A percentile compares a stretch with the other conserved stretches of the same genome.
Conservation (phyloP, 2,113 vertebrate species). For the Labrus mixtus region DNA sequence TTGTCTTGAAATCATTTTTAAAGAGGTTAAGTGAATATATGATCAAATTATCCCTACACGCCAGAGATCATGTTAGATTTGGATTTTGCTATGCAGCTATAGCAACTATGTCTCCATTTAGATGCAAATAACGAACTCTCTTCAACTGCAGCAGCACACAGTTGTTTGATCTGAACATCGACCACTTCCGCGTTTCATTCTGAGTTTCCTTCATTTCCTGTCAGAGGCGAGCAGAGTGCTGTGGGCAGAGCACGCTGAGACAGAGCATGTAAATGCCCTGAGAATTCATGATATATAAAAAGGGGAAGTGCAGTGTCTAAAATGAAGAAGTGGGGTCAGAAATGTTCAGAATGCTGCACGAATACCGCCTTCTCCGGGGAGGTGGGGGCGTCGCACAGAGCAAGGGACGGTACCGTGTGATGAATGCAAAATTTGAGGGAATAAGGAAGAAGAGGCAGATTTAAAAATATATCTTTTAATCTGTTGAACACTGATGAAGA, state of each 20-base stretch:
- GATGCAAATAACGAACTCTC: not conserved
- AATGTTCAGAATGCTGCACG: conserved; percentile 19
- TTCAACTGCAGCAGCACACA: conserved; percentile 20
- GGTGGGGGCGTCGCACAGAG: not conserved
- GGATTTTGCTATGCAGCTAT: not conserved
- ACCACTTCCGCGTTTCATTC: conserved; percentile 83
- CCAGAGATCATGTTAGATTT: not conserved
- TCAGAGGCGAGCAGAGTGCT: conserved; percentile 14
- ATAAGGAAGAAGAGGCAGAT: not conserved
- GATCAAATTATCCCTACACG: not conserved
- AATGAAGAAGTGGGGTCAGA: conserved; percentile 75
- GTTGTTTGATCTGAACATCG: conserved; percentile 34
- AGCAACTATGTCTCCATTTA: not conserved
- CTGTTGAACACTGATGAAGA: not conserved
- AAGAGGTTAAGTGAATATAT: not conserved
- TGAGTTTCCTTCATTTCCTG: conserved; percentile 72
- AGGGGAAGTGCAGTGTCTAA: conserved; percentile 64
- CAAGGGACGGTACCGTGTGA: not conserved
- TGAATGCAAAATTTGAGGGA: conserved; percentile 5
- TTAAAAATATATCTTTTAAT: not conserved
- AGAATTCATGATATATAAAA: conserved; percentile 44
- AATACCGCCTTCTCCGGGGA: conserved; percentile 25
- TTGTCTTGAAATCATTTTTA: not conserved
- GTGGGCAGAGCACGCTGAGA: conserved; percentile 27
- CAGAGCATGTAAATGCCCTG: conserved; percentile 20